These are phyloP conservation scores for Nomada fabriciana DNA, from an alignment of 2,888 invertebrate genomes.

Conservation along the genomic window DNA sequence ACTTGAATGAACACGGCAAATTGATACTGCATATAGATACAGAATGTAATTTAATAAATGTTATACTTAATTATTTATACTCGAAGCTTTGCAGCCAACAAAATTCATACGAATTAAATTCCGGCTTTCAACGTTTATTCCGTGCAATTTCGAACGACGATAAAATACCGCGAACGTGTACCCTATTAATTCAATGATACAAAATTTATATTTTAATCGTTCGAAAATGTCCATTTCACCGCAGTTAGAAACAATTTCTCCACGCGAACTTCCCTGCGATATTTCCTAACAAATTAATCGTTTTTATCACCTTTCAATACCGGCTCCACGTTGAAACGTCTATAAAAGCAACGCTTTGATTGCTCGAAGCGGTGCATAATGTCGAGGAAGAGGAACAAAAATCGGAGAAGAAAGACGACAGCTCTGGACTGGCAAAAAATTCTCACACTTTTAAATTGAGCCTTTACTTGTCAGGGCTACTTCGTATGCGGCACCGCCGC, in stretches of 20 bases:
- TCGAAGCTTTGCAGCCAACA: too few species aligned
- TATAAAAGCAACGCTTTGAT: neutral
- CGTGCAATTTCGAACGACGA: too few species aligned
- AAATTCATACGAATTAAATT: too few species aligned
- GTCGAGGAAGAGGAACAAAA: neutral
- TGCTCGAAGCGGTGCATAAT: neutral
- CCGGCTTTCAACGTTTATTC: too few species aligned
- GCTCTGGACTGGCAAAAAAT: neutral
- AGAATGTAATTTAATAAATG: too few species aligned
- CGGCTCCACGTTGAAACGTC: constrained; percentile 2
- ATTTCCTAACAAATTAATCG: neutral
- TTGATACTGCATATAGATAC: too few species aligned
- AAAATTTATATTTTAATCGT: too few species aligned
- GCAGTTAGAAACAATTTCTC: neutral
- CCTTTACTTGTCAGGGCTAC: constrained; percentile 15
- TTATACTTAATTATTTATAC: too few species aligned
- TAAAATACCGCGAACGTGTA: too few species aligned
- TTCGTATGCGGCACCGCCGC: neutral
- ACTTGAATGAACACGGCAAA: too few species aligned
- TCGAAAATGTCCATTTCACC: too few species aligned
- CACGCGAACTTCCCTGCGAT: neutral
- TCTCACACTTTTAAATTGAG: constrained; percentile 19
- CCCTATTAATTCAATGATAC: too few species aligned
- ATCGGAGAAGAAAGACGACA: neutral
- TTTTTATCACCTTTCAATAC: constrained; percentile 1